Conservation (phyloP, 2,888 invertebrate species). For the Tiliacea aurago region DNA sequence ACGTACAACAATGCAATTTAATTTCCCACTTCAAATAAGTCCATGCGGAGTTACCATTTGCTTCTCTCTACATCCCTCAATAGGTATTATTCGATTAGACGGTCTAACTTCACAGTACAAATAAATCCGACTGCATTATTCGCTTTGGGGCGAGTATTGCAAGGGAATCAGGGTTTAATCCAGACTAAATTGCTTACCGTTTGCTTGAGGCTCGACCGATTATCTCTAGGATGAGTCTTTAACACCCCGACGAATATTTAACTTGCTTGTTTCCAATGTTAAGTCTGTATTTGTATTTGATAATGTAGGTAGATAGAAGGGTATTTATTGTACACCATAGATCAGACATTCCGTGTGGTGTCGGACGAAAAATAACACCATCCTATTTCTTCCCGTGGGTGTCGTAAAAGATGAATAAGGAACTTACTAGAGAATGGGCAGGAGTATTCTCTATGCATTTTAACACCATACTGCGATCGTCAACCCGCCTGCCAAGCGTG, state of each 20-base stretch:
- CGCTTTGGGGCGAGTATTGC: slow-evolving; percentile 75
- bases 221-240: slow-evolving; percentile 70
- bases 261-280: slow-evolving; percentile 67
- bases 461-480: too few relatives aligned
- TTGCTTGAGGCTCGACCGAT: slow-evolving; percentile 72
- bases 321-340: background rate
- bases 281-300: slow-evolving; percentile 20
- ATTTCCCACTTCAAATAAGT: slow-evolving; percentile 64
- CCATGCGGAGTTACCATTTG: slow-evolving; percentile 59
- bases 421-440: too few relatives aligned
- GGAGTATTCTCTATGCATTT: too few relatives aligned
- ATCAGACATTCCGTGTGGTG: too few relatives aligned
- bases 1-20: slow-evolving; percentile 64
- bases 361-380: too few relatives aligned
- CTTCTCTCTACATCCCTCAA: slow-evolving; percentile 67
- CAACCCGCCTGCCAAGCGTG: too few relatives aligned
- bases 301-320: background rate
- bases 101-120: slow-evolving; percentile 74
- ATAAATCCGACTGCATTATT: slow-evolving; percentile 79
- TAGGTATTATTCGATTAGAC: slow-evolving; percentile 78
- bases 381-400: too few relatives aligned
- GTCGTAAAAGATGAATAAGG: too few relatives aligned
- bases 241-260: slow-evolving; percentile 70
- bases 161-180: slow-evolving; percentile 78
- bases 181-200: slow-evolving; percentile 79